Evolutionary conservation across 2,797 vertebrate species (phyloP), one percentile per base, ranked within the genome.

Genomic region (Sebastiscus tertius): DNA sequence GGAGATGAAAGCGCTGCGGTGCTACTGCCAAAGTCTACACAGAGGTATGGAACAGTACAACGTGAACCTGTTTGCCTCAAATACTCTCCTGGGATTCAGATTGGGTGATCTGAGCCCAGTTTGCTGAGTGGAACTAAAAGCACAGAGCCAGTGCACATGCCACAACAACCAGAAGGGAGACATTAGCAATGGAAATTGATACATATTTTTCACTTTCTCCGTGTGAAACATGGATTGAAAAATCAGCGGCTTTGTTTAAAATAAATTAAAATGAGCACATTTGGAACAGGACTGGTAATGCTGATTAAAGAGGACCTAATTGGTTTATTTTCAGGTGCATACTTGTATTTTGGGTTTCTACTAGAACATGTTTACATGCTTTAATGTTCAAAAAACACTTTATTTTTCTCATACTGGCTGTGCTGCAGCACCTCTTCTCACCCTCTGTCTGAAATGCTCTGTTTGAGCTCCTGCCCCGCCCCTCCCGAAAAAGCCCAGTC

Each of bases 131-230:
- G 75, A 86, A 71, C 64, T 59, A 16, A 61, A 61, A 85, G 89
- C 85, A 62, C 11, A 1, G 13, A 49, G 83, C 85, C 92, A 93
- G 54, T 0, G 24, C 70, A 73, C 87, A 86, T 87, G 78, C 65
- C 80, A 85, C 73, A 62, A 87, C 60, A 62, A 87, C 63, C 77
- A 81, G 85, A 83, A 68, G 80, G 66, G 64, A 77, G 63, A 75
- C 34, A 59, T 81, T 58, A 77, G 68, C 18, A 26, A 55, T 49
- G 80, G 67, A 80, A 87, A 69, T 11, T 2, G 24, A 39, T 42
- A 72, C 66, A 79, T 63, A 60, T 80, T 80, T 79, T 75, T 81
- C 20, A 27, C 60, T 59, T 31, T 39, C 24, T 81, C 67, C 31
- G 13, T 29, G 42, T 72, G 55, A 89, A 72, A 31, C 24, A 18